Conservation (phyloP, 2,888 invertebrate genomes). For the Cephus nigrinus region DNA sequence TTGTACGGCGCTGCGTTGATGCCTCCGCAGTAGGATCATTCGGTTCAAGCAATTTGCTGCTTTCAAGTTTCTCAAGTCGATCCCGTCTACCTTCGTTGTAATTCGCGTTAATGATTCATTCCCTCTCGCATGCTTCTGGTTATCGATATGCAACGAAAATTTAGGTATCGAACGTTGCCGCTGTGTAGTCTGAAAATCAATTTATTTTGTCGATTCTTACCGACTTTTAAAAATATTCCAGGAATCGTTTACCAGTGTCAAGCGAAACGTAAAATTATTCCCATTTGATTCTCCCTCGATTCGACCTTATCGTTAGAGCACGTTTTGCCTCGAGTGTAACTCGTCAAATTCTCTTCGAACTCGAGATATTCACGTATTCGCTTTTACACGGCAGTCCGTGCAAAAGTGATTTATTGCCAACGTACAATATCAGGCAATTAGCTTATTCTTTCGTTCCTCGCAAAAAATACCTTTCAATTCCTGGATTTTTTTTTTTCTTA, state of each 20-base stretch:
- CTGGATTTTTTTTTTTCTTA: too few relatives aligned
- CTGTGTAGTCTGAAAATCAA: too few relatives aligned
- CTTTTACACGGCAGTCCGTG: too few relatives aligned
- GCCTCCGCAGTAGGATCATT: background rate
- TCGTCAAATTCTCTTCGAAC: too few relatives aligned
- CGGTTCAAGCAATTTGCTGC: background rate
- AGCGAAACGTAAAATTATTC: background rate
- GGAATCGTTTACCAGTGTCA: background rate
- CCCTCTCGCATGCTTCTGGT: background rate
- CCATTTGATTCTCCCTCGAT: background rate
- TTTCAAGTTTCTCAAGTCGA: background rate
- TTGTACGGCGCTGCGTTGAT: background rate
- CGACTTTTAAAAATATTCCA: background rate
- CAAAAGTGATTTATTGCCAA: too few relatives aligned
- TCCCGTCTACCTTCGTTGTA: background rate
- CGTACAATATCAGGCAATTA: too few relatives aligned
- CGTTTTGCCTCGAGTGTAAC: background rate
- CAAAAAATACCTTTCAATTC: too few relatives aligned
- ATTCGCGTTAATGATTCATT: background rate
- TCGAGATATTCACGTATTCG: too few relatives aligned
- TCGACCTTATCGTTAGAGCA: background rate
- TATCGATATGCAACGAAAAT: background rate
- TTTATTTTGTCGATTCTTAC: too few relatives aligned
- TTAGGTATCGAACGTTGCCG: too few relatives aligned
- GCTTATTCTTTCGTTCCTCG: too few relatives aligned